Conservation (phyloP, 2,888 invertebrate species). For the Lasioglossum lativentre region DNA sequence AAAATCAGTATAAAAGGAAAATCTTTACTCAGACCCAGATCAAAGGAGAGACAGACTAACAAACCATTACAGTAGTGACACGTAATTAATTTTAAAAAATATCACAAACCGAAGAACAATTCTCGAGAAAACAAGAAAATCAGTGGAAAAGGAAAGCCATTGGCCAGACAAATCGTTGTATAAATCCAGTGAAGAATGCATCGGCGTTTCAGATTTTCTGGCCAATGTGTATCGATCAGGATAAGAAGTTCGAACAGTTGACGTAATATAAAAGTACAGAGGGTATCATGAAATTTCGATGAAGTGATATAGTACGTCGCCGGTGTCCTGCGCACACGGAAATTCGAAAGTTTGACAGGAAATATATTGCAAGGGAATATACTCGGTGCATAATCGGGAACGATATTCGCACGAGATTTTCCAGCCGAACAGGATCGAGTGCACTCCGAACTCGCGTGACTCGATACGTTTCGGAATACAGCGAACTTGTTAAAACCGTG, state of each 20-base stretch:
- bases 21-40: not conserved
- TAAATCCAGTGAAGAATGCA: not conserved
- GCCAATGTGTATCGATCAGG: not conserved
- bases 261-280: not conserved
- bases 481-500: conserved; percentile 17
- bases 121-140: not conserved
- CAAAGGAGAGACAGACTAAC: not conserved
- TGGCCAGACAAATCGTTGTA: not conserved
- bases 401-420: not conserved
- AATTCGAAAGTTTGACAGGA: conserved; percentile 2
- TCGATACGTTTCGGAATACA: not conserved
- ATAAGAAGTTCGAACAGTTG: not conserved
- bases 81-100: not conserved
- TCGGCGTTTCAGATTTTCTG: not conserved
- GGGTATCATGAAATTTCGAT: not conserved
- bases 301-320: not conserved
- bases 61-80: not conserved
- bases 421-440: not conserved
- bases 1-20: not conserved
- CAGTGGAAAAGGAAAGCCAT: not conserved
- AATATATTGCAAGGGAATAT: not conserved
- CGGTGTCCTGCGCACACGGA: not conserved
- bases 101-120: not conserved
- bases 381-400: not conserved
- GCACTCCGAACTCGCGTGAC: not conserved